Conservation (phyloP, 2,888 invertebrate species). For the Mesopsocus fuscifrons region DNA sequence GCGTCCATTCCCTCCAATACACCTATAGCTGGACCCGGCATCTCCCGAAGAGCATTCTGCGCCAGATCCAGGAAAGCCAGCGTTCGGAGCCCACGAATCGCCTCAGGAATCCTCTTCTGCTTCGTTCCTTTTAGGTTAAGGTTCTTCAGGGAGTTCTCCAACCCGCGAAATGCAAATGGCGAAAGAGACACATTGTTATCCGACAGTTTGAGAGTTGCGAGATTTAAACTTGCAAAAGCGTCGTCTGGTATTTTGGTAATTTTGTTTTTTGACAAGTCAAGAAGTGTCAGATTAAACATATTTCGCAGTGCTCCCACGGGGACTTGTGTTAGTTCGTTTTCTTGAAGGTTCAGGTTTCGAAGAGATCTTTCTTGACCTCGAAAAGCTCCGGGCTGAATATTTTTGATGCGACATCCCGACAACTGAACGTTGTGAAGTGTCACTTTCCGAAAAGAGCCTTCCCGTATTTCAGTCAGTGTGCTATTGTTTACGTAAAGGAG, state of each 20-base stretch:
- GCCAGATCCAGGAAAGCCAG: slow-evolving; percentile 79
- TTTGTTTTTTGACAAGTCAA: slow-evolving; percentile 70
- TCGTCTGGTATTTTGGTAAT: slow-evolving; percentile 51
- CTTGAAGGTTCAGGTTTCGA: slow-evolving; percentile 68
- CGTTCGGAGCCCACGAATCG: slow-evolving; percentile 53
- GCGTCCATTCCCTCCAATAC: slow-evolving; percentile 63
- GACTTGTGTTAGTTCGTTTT: slow-evolving; percentile 59
- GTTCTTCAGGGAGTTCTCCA: slow-evolving; percentile 68
- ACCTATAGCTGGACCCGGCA: slow-evolving; percentile 47
- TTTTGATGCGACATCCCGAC: slow-evolving; percentile 58
- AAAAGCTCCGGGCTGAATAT: slow-evolving; percentile 54
- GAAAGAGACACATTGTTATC: slow-evolving; percentile 70
- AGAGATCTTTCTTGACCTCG: slow-evolving; percentile 62
- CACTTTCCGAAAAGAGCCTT: slow-evolving; percentile 47
- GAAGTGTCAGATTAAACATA: slow-evolving; percentile 48
- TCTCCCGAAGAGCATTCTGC: slow-evolving; percentile 65
- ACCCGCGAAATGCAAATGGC: slow-evolving; percentile 49
- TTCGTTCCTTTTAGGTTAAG: slow-evolving; percentile 74
- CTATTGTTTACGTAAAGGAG: slow-evolving; percentile 79
- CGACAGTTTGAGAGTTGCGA: slow-evolving; percentile 66
- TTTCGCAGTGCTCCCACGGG: slow-evolving; percentile 51
- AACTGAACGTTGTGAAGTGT: slow-evolving; percentile 66
- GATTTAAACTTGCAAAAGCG: slow-evolving; percentile 53
- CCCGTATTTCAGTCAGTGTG: slow-evolving; percentile 44
- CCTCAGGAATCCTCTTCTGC: slow-evolving; percentile 59